Conservation (phyloP, 2,113 vertebrate genomes). For the Rhynchopsitta pachyrhyncha region DNA sequence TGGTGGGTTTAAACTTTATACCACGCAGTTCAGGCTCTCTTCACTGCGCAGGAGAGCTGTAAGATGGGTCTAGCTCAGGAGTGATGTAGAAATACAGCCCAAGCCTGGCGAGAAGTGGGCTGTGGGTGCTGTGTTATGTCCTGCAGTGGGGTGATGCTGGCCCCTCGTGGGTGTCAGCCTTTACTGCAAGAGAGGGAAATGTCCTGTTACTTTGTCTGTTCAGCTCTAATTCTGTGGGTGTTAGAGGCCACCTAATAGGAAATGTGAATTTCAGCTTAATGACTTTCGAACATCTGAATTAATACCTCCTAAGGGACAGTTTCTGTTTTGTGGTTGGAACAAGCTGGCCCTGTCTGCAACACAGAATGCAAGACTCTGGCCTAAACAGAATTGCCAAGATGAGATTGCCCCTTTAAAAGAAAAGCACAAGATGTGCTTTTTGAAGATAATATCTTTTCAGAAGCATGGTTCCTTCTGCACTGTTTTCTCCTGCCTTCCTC, state of each 20-base stretch:
- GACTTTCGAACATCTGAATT: neutral
- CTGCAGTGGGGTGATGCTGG: neutral
- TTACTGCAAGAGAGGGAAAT: neutral
- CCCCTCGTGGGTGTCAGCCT: conserved; percentile 51
- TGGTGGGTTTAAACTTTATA: neutral
- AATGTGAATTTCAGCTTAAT: neutral
- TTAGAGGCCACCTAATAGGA: neutral
- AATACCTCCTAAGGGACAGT: neutral
- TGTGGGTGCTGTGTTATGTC: neutral
- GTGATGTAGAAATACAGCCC: fast-evolving
- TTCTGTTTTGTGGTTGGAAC: neutral
- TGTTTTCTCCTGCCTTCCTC: neutral
- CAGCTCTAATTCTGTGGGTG: fast-evolving
- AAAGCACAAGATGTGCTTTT: neutral
- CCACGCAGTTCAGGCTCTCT: fast-evolving
- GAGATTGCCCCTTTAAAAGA: neutral
- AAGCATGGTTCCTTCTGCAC: neutral
- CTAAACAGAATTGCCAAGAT: neutral
- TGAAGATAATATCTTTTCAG: neutral
- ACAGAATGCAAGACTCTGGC: neutral
- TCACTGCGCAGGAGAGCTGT: neutral
- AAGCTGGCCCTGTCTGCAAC: neutral
- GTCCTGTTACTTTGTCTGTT: too few relatives aligned
- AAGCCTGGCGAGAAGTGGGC: fast-evolving
- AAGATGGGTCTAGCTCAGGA: fast-evolving